A percentile compares a stretch with the other conserved stretches of the same genome.
phyloP scores from a whole-genome alignment of 2,113 vertebrate genomes.

The Neofelis nebulosa region DNA sequence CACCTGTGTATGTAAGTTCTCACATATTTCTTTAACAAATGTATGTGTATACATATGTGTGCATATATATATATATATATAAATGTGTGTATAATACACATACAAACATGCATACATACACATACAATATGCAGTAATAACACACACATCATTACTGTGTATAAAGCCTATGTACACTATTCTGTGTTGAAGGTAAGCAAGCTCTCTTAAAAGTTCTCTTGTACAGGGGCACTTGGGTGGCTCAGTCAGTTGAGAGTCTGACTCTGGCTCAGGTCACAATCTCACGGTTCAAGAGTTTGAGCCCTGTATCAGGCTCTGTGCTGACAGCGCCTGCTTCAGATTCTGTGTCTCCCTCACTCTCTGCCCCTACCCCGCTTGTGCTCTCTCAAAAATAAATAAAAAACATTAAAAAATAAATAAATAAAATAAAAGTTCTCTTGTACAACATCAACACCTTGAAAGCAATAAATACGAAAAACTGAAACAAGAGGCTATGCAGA shows the following conservation, averaged over 20 bases:
- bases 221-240: neutral
- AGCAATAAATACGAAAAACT: constrained; percentile 2
- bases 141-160: neutral
- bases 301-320: no score
- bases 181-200: constrained; percentile 4
- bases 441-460: neutral
- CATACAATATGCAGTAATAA: neutral
- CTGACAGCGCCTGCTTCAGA: no score
- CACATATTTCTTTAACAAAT: neutral
- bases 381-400: no score
- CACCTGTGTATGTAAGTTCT: neutral
- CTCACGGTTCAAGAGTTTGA: no score
- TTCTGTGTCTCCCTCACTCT: no score
- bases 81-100: neutral
- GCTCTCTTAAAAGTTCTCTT: neutral
- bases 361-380: no score
- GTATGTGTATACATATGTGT: neutral
- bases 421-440: neutral
- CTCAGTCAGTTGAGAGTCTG: no score
- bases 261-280: no score
- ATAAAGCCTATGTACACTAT: neutral
- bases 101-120: neutral
- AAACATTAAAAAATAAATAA: no score
- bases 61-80: neutral
- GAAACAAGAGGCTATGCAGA: neutral